A percentile compares a stretch with the other conserved stretches of the same genome.
These are phyloP conservation scores for Ischnura elegans DNA, from an alignment of 2,888 invertebrate genomes.

Conservation along the genomic window DNA sequence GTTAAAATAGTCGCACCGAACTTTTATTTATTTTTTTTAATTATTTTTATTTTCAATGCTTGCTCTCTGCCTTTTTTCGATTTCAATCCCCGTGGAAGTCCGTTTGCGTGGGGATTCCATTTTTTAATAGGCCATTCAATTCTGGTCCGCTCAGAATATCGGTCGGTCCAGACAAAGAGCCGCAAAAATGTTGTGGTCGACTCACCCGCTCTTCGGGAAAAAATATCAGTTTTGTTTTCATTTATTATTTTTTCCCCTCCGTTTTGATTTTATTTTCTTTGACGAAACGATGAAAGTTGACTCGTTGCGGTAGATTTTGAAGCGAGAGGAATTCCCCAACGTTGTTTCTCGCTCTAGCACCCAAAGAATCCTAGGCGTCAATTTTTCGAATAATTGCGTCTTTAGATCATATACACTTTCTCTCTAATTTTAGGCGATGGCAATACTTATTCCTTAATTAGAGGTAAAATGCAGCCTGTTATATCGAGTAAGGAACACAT, in stretches of 20 bases:
- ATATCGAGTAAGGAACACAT: too few species aligned
- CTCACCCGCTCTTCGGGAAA: not conserved
- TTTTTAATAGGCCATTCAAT: constrained; percentile 20
- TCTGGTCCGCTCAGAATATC: not conserved
- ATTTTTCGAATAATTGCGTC: too few species aligned
- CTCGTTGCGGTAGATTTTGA: not conserved
- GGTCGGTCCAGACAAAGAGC: not conserved
- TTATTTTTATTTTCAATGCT: not conserved
- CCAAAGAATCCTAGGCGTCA: too few species aligned
- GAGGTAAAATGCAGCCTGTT: too few species aligned
- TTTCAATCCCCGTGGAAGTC: not conserved
- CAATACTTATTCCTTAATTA: too few species aligned
- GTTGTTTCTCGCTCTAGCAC: too few species aligned
- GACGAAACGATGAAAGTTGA: not conserved
- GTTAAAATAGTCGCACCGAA: not conserved
- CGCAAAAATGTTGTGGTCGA: not conserved
- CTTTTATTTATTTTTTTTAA: not conserved
- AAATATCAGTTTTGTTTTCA: too few species aligned
- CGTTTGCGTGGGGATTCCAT: not conserved
- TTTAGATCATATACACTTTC: too few species aligned
- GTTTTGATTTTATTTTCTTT: too few species aligned
- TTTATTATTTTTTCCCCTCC: too few species aligned
- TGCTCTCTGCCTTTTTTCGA: not conserved
- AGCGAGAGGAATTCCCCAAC: not conserved
- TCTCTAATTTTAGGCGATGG: too few species aligned